Evolutionary conservation across 2,797 vertebrate species (phyloP), one percentile per base, ranked within the genome.

Genomic region (Acipenser transmontanus): DNA sequence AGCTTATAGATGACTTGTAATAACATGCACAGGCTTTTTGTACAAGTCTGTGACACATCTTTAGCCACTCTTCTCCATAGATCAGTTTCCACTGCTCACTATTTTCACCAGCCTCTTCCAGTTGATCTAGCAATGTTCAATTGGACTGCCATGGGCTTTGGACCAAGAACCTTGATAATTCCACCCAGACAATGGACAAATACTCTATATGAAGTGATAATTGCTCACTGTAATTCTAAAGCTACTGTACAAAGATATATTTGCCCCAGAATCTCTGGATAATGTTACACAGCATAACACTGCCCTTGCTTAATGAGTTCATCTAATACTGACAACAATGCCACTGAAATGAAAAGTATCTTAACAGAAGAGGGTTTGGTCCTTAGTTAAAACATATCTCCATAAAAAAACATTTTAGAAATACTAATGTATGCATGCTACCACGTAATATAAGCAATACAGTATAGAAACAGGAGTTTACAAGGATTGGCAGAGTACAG

Each of bases 241-340:
- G 9, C 14, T 54, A 34, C 4, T 34, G 34, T 34, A 73, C 74
- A 71, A 76, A 70, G 68, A 77, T 73, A 71, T 34, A 69, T 75
- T 63, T 79, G 75, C 80, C 68, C 61, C 67, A 62, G 65, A 70
- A 34, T 34, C 72, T 76, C 14, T 61, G 48, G 20, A 61, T 49
- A 67, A 63, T 59, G 70, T 75, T 73, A 76, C 47, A 63, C 66
- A 67, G 7, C 61, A 69, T 60, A 74, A 56, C 64, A 61, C 48
- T 64, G 50, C 56, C 68, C 49, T 68, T 60, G 14, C 51, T 7
- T 63, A 17, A 68, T 12, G 9, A 68, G 78, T 78, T 77, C 60
- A 34, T 17, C 64, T 63, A 61, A 62, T 6, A 69, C 34, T 34
- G 34, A 67, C 69, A 72, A 63, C 62, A 69, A 59, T 50, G 68